phyloP scores from a whole-genome alignment of 2,888 invertebrate genomes.

The Caenorhabditis sp. region DNA sequence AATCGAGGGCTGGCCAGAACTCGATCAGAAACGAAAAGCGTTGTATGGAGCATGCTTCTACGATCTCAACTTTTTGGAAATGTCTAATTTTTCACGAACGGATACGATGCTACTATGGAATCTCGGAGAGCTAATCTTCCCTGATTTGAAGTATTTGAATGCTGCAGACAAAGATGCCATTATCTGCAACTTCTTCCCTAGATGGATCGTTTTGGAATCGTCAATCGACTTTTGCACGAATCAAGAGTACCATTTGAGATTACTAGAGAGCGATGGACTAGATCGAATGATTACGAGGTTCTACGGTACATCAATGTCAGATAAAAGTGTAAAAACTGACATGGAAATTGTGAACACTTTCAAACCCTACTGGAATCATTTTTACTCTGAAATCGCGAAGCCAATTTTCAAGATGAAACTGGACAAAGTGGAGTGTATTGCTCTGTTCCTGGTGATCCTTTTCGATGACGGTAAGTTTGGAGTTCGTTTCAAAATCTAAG shows the following conservation, averaged over 20 bases:
- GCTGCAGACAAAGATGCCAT: conserved; percentile 29
- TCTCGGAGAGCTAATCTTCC: conserved; percentile 21
- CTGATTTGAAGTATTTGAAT: conserved; percentile 5
- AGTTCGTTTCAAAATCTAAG: not conserved
- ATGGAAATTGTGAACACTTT: conserved; percentile 6
- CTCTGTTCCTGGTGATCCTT: conserved; percentile 33
- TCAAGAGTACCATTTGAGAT: conserved; percentile 15
- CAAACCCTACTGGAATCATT: conserved; percentile 37
- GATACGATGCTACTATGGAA: conserved; percentile 31
- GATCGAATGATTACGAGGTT: conserved; percentile 20
- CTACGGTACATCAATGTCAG: conserved; percentile 37
- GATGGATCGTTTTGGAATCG: conserved; percentile 42
- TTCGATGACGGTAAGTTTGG: conserved; percentile 42
- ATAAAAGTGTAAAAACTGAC: not conserved
- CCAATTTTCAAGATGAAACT: conserved; percentile 25
- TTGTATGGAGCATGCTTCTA: conserved; percentile 31
- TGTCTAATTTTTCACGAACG: conserved; percentile 2
- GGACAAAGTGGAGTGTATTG: conserved; percentile 46
- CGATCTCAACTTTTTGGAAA: conserved; percentile 20
- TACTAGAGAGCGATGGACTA: conserved; percentile 9
- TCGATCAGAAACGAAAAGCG: conserved; percentile 28
- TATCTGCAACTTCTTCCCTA: conserved; percentile 39
- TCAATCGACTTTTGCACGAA: conserved; percentile 41
- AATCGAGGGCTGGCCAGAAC: conserved; percentile 18
- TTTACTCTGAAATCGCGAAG: conserved; percentile 29